A percentile compares a stretch with the other conserved stretches of the same genome.
These are phyloP conservation scores for Semaprochilodus insignis DNA, from an alignment of 2,797 vertebrate species.

Conservation along the genomic window DNA sequence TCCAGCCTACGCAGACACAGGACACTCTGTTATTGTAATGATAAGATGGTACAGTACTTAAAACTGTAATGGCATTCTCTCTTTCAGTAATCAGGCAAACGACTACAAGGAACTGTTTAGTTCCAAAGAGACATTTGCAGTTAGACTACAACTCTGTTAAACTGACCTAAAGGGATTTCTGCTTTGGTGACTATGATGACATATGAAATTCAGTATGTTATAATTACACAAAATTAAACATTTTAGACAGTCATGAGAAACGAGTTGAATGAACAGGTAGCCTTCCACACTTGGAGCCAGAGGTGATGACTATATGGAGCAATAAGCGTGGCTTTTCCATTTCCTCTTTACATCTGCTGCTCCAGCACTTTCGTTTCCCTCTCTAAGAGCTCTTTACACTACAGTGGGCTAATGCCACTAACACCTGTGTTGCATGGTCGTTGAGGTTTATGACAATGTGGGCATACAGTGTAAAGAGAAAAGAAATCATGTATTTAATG, in stretches of 20 bases:
- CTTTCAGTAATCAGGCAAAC: too few relatives aligned
- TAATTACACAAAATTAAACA: background rate
- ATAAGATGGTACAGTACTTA: background rate
- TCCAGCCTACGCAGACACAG: too few relatives aligned
- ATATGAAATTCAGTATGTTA: background rate
- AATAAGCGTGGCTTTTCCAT: conserved; percentile 66
- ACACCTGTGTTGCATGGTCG: conserved; percentile 55
- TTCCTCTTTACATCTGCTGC: conserved; percentile 62
- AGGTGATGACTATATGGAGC: conserved; percentile 59
- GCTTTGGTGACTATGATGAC: background rate
- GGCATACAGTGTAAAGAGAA: conserved; percentile 56
- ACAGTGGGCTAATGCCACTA: conserved; percentile 69
- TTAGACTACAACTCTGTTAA: background rate
- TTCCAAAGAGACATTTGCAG: background rate
- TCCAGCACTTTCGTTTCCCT: conserved; percentile 60
- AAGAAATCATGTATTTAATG: too few relatives aligned
- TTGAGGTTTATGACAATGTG: conserved; percentile 21
- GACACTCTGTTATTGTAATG: too few relatives aligned
- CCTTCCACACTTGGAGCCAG: conserved; percentile 49
- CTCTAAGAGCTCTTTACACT: conserved; percentile 47
- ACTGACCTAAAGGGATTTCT: background rate
- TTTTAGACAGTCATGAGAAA: background rate
- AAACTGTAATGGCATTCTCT: too few relatives aligned
- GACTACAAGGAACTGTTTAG: background rate
- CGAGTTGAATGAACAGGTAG: background rate